These are phyloP conservation scores for Crocuta crocuta DNA, from an alignment of 2,113 vertebrate species.

Conservation along the genomic window DNA sequence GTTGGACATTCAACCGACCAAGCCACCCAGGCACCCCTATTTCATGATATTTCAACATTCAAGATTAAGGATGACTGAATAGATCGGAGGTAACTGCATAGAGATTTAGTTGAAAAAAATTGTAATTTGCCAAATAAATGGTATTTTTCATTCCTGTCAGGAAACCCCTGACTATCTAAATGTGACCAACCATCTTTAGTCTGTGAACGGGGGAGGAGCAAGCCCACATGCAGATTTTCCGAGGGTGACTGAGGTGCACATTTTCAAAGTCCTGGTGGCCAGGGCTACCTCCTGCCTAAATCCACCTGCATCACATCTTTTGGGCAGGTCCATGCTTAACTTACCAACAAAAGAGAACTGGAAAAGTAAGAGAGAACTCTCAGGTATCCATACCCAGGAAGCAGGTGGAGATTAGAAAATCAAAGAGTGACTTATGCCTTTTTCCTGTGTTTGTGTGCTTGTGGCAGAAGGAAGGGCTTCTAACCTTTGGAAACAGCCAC, in stretches of 20 bases:
- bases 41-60: slow-evolving; percentile 1
- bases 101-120: not conserved
- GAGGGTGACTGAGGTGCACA: not conserved
- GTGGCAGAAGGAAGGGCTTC: not conserved
- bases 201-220: not conserved
- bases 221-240: not conserved
- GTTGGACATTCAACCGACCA: too few species aligned
- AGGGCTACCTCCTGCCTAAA: not conserved
- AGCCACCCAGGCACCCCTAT: not conserved
- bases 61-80: not conserved
- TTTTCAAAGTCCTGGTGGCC: not conserved
- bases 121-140: not conserved
- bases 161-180: not conserved
- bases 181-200: not conserved
- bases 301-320: not conserved
- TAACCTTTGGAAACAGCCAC: not conserved
- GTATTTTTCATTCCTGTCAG: not conserved
- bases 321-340: not conserved
- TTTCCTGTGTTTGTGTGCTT: not conserved
- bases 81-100: not conserved
- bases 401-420: not conserved
- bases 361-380: not conserved
- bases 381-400: not conserved
- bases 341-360: not conserved
- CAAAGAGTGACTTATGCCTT: not conserved